Base-by-base conservation (phyloP, 2,113 vertebrate genomes). In the Arothron firmamentum region DNA sequence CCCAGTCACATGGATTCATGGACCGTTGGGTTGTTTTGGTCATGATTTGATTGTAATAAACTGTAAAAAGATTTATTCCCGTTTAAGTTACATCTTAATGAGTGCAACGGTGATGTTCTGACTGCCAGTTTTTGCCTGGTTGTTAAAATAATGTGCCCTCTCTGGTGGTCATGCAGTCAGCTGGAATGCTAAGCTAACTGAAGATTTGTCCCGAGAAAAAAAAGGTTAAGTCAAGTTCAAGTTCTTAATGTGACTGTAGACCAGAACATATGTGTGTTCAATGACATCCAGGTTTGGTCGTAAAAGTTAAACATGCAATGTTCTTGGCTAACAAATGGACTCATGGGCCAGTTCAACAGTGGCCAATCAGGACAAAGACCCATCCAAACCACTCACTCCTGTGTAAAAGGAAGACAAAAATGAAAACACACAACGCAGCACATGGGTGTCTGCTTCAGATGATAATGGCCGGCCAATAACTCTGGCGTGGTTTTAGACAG, bases 401-500 rank as follows among this genome's bases (percentile, higher is more conserved):
- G 56, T 62, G 52, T 18, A 48, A 80, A 65, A 74, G 75, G 52
- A 45, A 6, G 69, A 84, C 84, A 72, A 87, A 87, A 91, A 89
- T 92, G 88, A 47, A 47, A 87, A 91, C 87, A 91, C 88, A 88
- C 84, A 86, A 79, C 84, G 86, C 75, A 83, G 75, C 85, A 3
- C 72, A 74, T 85, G 65, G 83, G 91, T 94, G 88, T 94, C 90
- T 90, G 81, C 90, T 96, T 94, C 93, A 90, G 77, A 81, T 83
- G 77, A 85, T 87, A 92, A 92, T 87, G 80, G 89, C 86, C 85
- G 87, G 89, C 90, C 92, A 88, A 92, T 93, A 90, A 92, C 91
- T 94, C 90, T 88, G 75, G 83, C 89, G 94, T 95, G 93, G 92
- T 91, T 94, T 92, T 90, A 91, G 93, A 94, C 92, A 93, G 93